These are phyloP conservation scores for Acronicta aceris DNA, from an alignment of 2,888 invertebrate genomes.

Conservation along the genomic window DNA sequence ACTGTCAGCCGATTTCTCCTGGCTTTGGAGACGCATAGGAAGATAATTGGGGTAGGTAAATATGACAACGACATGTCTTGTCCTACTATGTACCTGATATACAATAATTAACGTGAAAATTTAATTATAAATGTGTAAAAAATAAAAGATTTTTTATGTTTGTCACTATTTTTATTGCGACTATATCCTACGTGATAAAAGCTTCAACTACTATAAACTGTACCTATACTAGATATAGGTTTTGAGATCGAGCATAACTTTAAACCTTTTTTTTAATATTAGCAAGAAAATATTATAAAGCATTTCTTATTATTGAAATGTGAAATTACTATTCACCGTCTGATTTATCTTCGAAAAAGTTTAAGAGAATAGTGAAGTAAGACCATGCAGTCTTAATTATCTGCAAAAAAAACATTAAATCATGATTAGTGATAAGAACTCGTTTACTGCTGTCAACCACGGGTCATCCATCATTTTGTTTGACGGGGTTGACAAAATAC, in stretches of 20 bases:
- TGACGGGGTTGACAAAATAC: no score
- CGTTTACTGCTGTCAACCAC: no score
- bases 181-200: neutral
- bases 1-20: no score
- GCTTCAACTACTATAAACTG: neutral
- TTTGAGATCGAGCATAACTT: neutral
- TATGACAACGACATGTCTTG: neutral
- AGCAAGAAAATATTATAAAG: no score
- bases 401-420: conserved; percentile 45
- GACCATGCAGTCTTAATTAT: conserved; percentile 69
- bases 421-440: neutral
- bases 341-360: conserved; percentile 49
- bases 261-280: no score
- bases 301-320: no score
- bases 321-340: neutral
- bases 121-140: neutral
- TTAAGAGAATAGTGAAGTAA: conserved; percentile 65
- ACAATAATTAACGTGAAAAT: neutral
- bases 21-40: neutral
- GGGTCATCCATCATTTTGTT: no score
- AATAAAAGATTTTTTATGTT: conserved; percentile 25
- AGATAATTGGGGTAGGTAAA: neutral
- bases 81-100: conserved; percentile 34
- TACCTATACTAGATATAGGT: neutral
- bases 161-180: conserved; percentile 29